Evolutionary conservation across 2,888 invertebrate genomes (phyloP), one percentile per base, ranked within the genome.

Genomic region (Labia minor): DNA sequence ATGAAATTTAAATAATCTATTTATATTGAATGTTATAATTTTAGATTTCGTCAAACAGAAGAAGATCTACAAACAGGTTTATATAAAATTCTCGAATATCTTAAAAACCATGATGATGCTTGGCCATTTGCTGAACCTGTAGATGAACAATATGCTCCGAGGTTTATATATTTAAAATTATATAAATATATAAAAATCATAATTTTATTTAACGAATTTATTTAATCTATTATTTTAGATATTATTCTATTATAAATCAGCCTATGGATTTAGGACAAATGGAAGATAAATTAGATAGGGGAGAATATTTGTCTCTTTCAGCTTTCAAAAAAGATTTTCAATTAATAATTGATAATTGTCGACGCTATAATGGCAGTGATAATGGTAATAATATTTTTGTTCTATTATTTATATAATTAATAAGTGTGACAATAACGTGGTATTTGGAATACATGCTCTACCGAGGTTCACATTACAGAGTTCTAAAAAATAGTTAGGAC

Each of bases 101-200:
- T 95, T 49, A 91, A 90, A 74, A 87, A 88, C 73, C 93, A 95
- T 76, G 87, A 90, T 67, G 94, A 95, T 76, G 92, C 95, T 0
- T 95, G 95, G 95, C 95, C 95, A 0, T 95, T 96, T 78, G 83
- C 90, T 76, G 92, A 94, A 75, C 92, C 95, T 0, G 95, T 95
- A 1, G 92, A 94, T 73, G 94, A 95, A 75, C 90, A 92, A 74
- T 92, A 90, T 76, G 95, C 95, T 0, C 95, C 95, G 0, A 89
- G 90, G 77, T 90, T 88, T 49, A 10, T 75, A 49, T n/a, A 49
- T 14, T 49, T 49, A 49, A n/a, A 2, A 14, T 10, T 49, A 49
- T 49, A 49, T 49, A n/a, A 49, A 8, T 49, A 49, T 49, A n/a
- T 49, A 8, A 8, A 33, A 33, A 33, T 8, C 11, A 33, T 8